Evolutionary conservation across 2,797 vertebrate genomes (phyloP).

Genomic region (Hephaestus fuliginosus): DNA sequence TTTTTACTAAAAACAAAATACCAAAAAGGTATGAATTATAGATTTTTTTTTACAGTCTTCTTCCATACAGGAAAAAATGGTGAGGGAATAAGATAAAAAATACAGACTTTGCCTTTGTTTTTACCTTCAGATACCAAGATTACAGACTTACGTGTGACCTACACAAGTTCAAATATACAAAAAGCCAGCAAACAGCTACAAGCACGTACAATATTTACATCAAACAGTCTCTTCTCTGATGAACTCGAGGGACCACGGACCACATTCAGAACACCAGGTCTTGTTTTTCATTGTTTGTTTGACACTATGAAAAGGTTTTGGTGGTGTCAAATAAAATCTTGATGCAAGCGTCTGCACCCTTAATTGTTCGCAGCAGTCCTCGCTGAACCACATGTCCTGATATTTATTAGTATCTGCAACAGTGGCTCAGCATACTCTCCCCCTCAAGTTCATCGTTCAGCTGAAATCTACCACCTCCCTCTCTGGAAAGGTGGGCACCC

Average conservation of each 20-base stretch:
- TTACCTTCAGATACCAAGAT: slow-evolving; percentile 34
- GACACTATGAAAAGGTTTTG: slow-evolving; percentile 32
- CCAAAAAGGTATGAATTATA: slow-evolving; percentile 51
- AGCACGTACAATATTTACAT: slow-evolving; percentile 67
- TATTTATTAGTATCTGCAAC: slow-evolving; percentile 32
- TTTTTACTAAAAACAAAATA: slow-evolving; percentile 74
- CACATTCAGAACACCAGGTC: slow-evolving; percentile 41
- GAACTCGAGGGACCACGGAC: slow-evolving; percentile 19
- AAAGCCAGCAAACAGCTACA: slow-evolving; percentile 60
- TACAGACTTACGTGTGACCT: slow-evolving; percentile 44
- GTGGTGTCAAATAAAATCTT: slow-evolving; percentile 26
- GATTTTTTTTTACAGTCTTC: slow-evolving; percentile 41
- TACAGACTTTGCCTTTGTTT: slow-evolving; percentile 57
- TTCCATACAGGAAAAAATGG: slow-evolving; percentile 53
- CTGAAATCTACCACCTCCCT: slow-evolving; percentile 70
- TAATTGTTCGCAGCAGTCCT: slow-evolving; percentile 19
- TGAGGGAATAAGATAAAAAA: slow-evolving; percentile 58
- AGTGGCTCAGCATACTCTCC: slow-evolving; percentile 43
- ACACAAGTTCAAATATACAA: slow-evolving; percentile 76
- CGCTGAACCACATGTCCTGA: slow-evolving; percentile 17
- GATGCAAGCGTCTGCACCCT: slow-evolving; percentile 1
- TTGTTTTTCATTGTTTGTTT: slow-evolving; percentile 24
- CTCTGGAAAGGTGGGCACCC: slow-evolving; percentile 72
- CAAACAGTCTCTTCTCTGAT: slow-evolving; percentile 29
- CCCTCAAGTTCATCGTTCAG: slow-evolving; percentile 24